Conservation (phyloP, 2,797 vertebrate genomes). For the Loris lydekkerianus region DNA sequence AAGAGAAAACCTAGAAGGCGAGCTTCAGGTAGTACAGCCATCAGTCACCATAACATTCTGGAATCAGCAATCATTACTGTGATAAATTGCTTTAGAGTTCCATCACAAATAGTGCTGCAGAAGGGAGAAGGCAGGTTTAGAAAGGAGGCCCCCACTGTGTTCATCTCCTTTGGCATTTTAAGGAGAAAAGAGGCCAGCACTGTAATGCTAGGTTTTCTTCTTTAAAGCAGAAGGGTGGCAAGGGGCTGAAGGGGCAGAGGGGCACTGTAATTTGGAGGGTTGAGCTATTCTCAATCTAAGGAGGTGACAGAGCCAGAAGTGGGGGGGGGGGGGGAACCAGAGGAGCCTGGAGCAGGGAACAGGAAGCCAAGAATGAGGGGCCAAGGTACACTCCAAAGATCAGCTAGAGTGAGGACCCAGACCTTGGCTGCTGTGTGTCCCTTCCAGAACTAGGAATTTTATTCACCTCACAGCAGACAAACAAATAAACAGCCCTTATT, state of each 20-base stretch:
- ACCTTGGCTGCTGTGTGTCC: not conserved
- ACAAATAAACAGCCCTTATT: not conserved
- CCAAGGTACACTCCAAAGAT: fast-evolving
- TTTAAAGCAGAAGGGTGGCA: not conserved
- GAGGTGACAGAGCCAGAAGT: not conserved
- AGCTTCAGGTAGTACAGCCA: not conserved
- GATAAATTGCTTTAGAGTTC: slow-evolving; percentile 62
- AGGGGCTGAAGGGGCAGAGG: not conserved
- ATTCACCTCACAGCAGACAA: not conserved
- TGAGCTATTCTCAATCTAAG: not conserved
- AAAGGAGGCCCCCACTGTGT: fast-evolving
- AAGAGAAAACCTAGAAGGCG: not conserved
- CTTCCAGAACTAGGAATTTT: not conserved
- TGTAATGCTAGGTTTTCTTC: not conserved
- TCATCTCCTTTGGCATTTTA: slow-evolving; percentile 41
- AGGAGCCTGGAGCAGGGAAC: not conserved
- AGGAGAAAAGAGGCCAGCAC: not conserved
- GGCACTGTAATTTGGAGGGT: not conserved
- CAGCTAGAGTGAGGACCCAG: too few relatives aligned
- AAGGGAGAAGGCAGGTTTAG: not conserved
- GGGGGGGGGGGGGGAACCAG: not conserved
- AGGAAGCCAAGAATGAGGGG: not conserved
- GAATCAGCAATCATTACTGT: slow-evolving; percentile 52
- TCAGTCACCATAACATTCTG: slow-evolving; percentile 34
- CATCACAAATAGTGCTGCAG: not conserved